These are phyloP conservation scores for Plumapathes pennacea DNA, from an alignment of 92 coral and sea anemone species.

Conservation along the genomic window DNA sequence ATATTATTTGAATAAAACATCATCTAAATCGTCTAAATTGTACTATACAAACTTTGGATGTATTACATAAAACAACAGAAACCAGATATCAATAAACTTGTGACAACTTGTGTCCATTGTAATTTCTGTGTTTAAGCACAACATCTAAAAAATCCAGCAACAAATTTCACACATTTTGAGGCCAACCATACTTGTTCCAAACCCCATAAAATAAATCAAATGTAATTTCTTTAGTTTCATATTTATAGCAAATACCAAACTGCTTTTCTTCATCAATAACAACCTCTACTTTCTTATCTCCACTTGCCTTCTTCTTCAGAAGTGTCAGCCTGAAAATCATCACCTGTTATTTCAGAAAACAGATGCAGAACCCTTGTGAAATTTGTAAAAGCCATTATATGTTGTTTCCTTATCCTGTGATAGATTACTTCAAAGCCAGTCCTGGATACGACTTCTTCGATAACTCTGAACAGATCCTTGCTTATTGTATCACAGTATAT, in stretches of 20 bases:
- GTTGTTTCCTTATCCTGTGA: conserved; percentile 8
- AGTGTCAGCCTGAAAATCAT: not conserved
- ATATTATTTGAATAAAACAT: too few relatives aligned
- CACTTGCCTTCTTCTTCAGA: conserved; percentile 20
- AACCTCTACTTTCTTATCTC: conserved; percentile 18
- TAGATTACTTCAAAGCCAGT: conserved; percentile 6
- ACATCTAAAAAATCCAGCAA: too few relatives aligned
- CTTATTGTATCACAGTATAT: too few relatives aligned
- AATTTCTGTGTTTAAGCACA: too few relatives aligned
- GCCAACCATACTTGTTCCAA: conserved; percentile 25
- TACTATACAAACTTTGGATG: too few relatives aligned
- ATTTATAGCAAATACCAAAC: conserved; percentile 17
- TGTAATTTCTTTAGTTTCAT: conserved; percentile 9
- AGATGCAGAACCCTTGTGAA: conserved; percentile 5
- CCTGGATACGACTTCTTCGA: conserved; percentile 9
- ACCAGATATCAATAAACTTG: too few relatives aligned
- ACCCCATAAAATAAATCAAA: conserved; percentile 24
- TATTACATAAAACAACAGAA: too few relatives aligned
- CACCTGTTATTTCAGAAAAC: conserved; percentile 20
- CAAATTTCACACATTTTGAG: conserved; percentile 27
- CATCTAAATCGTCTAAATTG: too few relatives aligned
- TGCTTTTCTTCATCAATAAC: conserved; percentile 17
- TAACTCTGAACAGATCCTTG: conserved; percentile 15
- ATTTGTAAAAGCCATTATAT: conserved; percentile 20
- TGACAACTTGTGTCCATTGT: too few relatives aligned